Base-by-base conservation (phyloP, 2,113 vertebrate genomes). In the Gallinago media region DNA sequence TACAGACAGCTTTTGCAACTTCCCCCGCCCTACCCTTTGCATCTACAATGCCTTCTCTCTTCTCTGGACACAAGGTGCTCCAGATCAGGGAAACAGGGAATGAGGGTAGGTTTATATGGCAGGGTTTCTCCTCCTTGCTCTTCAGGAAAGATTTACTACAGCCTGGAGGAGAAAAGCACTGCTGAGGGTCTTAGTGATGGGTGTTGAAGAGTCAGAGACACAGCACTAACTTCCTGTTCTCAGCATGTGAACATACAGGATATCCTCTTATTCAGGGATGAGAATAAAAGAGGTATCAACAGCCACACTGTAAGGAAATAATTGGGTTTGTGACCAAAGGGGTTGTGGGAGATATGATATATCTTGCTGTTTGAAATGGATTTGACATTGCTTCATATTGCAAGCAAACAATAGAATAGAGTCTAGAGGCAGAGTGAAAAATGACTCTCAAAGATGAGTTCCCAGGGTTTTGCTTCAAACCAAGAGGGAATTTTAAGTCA, bases 401-500 rank as follows among this genome's bases (percentile, higher is more conserved):
- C 58, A 67, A 63, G 32, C 25, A 91, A 82, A 63, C 40, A 70
- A 56, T 2, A 70, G 55, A 67, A 25, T 15, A 36, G 15, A 71
- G 29, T 65, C 36, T 61, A 76, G 62, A 87, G 15, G 67, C 49
- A 65, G 40, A 83, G 40, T 42, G 63, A 80, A 70, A 81, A 87
- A 73, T 61, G 0, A 20, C 20, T 83, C 44, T 76, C 8, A 38
- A 32, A 89, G 26, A 18, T 77, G 56, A 62, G 25, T 81, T 84
- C 19, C 9, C 61, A 47, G 47, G 58, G 42, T 78, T 89, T 83
- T 92, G 21, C 42, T 81, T 86, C 50, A 80, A 71, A 77, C 63
- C 61, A 55, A 80, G 87, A 83, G 40, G 15, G n/a, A 91, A 83
- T 88, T 86, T 85, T 68, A 92, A 86, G 72, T 84, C 52, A 71